Evolutionary conservation across 2,113 vertebrate species (phyloP), one percentile per base, ranked within the genome.

Genomic region (Stercorarius parasiticus): DNA sequence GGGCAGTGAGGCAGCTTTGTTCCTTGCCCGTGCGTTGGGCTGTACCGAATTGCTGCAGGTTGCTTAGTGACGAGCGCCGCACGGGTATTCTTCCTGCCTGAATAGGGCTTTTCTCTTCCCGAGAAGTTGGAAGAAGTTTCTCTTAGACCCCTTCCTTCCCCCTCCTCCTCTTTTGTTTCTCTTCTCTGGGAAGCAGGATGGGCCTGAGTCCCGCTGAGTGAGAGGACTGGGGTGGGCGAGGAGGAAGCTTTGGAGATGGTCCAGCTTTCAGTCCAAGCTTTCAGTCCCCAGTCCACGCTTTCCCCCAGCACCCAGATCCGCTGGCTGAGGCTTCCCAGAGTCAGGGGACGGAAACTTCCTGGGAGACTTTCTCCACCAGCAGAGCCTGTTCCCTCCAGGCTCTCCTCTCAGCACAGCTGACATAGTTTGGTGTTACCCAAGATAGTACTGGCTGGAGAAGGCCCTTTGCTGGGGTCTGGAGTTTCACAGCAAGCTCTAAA

Each of bases 1-100:
- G 79, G 95, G 82, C 69, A 84, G 4, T 1, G 11, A 93, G 69
- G 76, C 82, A 38, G 80, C 73, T 94, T 79, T 94, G 86, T 88
- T 91, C 70, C 92, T 64, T 58, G 47, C 61, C 82, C 45, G 5
- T 64, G 87, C 13, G 11, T 69, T 18, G 16, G 90, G 90, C 90
- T 2, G 0, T n/a, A 42, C 86, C 9, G 6, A 82, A 97, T 95
- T 91, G 81, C 95, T 96, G 91, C 0, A 40, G 73, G 97, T 98
- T 98, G 97, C 97, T 94, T 97, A 88, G 97, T 97, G 96, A 98
- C 97, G 76, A 3, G 82, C 88, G 93, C 92, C 55, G 7, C 76
- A n/a, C 5, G 82, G 86, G 65, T 82, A 96, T 97, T 98, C 95
- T 96, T 91, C 91, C 89, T 92, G 69, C 74, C 87, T 98, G 95